phyloP scores from a whole-genome alignment of 2,113 vertebrate species.

The Indri indri region DNA sequence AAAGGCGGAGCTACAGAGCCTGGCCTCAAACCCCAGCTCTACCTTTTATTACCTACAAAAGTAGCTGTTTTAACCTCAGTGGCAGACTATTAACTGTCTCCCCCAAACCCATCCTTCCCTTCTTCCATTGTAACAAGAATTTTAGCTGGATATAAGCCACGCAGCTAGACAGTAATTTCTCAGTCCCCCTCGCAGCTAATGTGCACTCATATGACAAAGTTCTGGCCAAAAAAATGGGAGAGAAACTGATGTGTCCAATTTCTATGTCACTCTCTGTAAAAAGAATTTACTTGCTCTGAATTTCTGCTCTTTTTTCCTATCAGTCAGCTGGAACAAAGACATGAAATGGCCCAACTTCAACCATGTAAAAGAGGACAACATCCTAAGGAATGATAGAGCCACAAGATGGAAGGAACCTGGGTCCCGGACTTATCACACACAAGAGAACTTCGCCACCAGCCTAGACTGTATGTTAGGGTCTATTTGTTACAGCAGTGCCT shows the following conservation, averaged over 20 bases:
- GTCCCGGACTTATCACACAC: background rate
- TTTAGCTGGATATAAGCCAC: background rate
- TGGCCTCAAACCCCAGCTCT: background rate
- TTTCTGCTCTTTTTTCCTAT: conserved; percentile 14
- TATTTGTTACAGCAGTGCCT: background rate
- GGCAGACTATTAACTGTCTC: background rate
- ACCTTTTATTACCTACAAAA: background rate
- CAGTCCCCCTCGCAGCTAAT: background rate
- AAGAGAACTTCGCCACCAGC: background rate
- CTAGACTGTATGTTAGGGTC: background rate
- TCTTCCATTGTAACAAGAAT: background rate
- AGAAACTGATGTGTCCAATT: background rate
- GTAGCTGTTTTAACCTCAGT: background rate
- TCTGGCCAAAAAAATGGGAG: background rate
- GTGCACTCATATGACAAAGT: background rate
- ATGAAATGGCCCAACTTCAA: background rate
- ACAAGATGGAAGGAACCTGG: conserved; percentile 14
- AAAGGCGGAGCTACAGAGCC: background rate
- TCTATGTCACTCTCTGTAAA: background rate
- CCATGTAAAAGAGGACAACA: background rate
- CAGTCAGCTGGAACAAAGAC: background rate
- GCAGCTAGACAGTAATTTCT: background rate
- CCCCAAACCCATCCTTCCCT: background rate
- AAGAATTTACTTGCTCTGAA: background rate
- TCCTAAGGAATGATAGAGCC: background rate